A percentile compares a stretch with the other conserved stretches of the same genome.
These are phyloP conservation scores for Penaeus indicus DNA, from an alignment of 1,140 invertebrate genomes.

Conservation along the genomic window DNA sequence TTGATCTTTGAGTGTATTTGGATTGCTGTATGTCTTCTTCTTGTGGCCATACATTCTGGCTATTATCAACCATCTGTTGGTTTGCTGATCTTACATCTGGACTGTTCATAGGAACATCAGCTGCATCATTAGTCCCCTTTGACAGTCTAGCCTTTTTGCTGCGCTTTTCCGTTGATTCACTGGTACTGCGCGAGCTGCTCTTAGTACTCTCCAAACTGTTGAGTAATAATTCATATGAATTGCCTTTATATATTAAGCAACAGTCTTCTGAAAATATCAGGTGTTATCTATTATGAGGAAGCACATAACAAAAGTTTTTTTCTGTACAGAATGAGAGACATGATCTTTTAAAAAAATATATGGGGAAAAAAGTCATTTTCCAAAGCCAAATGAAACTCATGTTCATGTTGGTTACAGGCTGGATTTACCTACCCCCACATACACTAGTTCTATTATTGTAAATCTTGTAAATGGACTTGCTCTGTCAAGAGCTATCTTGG, in stretches of 20 bases:
- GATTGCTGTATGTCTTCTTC: conserved; percentile 38
- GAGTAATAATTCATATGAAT: neutral
- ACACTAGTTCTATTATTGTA: too few species aligned
- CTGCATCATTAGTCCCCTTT: conserved; percentile 27
- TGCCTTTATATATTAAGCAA: neutral
- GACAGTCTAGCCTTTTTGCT: conserved; percentile 40
- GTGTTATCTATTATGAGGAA: too few species aligned
- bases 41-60: conserved; percentile 32
- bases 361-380: too few species aligned
- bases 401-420: too few species aligned
- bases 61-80: conserved; percentile 32
- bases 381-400: too few species aligned
- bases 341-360: too few species aligned
- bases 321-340: too few species aligned
- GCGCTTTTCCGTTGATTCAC: conserved; percentile 35
- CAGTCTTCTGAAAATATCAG: too few species aligned
- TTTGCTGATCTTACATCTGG: conserved; percentile 35
- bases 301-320: too few species aligned
- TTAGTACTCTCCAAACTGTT: conserved; percentile 48
- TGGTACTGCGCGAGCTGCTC: conserved; percentile 41
- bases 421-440: too few species aligned
- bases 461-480: too few species aligned
- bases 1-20: conserved; percentile 38
- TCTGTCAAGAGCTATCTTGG: too few species aligned
- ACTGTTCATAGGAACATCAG: conserved; percentile 33